phyloP scores from a whole-genome alignment of 2,888 invertebrate species.

The Agrotis exclamationis region DNA sequence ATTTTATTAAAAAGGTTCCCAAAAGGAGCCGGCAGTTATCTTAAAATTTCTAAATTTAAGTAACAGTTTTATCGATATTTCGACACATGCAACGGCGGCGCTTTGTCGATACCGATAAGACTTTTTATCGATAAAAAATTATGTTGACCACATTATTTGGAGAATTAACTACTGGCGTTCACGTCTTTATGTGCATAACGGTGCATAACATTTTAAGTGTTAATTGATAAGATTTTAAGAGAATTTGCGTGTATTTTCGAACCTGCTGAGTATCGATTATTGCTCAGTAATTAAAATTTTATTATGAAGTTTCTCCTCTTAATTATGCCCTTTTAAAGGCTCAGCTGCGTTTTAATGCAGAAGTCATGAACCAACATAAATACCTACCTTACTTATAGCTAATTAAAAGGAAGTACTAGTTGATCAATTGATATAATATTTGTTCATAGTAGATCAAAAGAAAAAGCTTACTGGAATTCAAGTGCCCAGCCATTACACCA shows the following conservation, averaged over 20 bases:
- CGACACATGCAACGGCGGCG: constrained; percentile 79
- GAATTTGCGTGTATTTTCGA: constrained; percentile 7
- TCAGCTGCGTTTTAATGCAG: constrained; percentile 16
- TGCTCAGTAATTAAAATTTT: background rate
- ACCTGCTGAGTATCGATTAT: background rate
- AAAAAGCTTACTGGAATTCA: background rate
- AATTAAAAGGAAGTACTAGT: no score
- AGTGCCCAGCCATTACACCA: no score
- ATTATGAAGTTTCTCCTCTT: background rate
- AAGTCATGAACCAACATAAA: background rate
- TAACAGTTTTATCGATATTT: constrained; percentile 79
- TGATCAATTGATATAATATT: no score
- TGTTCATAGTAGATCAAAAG: background rate
- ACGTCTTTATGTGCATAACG: constrained; percentile 52
- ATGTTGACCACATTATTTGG: constrained; percentile 58
- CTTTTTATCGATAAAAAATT: constrained; percentile 66
- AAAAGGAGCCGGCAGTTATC: constrained; percentile 56
- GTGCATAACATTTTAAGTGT: constrained; percentile 32
- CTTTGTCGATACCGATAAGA: constrained; percentile 75
- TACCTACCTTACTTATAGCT: background rate
- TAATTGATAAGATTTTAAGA: background rate
- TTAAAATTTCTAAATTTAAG: constrained; percentile 69
- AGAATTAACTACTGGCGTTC: constrained; percentile 52
- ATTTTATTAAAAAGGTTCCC: constrained; percentile 64
- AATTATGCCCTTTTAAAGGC: constrained; percentile 1